Percentiles rank a stretch among this genome's conserved stretches.
Conservation (phyloP, 2,113 vertebrate species). For the Pagrus major region DNA sequence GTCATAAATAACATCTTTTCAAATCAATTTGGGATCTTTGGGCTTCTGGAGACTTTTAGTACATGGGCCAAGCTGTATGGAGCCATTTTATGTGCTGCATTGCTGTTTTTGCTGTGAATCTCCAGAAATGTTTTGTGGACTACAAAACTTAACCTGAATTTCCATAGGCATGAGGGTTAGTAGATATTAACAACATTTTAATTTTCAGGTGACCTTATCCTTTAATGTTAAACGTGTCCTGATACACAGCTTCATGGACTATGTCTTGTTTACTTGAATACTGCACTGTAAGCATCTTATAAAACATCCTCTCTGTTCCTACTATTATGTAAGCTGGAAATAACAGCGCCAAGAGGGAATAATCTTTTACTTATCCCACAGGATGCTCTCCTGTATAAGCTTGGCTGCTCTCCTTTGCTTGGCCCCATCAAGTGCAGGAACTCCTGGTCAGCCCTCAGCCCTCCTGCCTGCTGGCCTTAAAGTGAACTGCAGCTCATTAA, state of each 20-base stretch:
- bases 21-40: too few species aligned
- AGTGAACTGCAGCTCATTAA: constrained; percentile 79
- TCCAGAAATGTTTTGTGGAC: too few species aligned
- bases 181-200: too few species aligned
- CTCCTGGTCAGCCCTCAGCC: constrained; percentile 16
- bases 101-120: too few species aligned
- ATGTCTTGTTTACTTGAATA: neutral
- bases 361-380: constrained; percentile 37
- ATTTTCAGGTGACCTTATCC: too few species aligned
- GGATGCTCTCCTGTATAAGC: constrained; percentile 72
- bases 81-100: too few species aligned
- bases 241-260: neutral
- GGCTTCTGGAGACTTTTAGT: too few species aligned
- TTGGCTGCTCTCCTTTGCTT: constrained; percentile 72
- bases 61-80: too few species aligned
- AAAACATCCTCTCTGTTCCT: neutral
- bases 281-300: neutral
- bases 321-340: neutral
- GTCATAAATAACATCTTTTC: too few species aligned
- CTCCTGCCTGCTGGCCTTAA: constrained; percentile 38
- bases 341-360: neutral
- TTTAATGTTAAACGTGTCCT: neutral
- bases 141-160: too few species aligned
- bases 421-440: constrained; percentile 31
- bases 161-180: too few species aligned